Conservation (phyloP, 1,140 invertebrate species). For the Cherax quadricarinatus region DNA sequence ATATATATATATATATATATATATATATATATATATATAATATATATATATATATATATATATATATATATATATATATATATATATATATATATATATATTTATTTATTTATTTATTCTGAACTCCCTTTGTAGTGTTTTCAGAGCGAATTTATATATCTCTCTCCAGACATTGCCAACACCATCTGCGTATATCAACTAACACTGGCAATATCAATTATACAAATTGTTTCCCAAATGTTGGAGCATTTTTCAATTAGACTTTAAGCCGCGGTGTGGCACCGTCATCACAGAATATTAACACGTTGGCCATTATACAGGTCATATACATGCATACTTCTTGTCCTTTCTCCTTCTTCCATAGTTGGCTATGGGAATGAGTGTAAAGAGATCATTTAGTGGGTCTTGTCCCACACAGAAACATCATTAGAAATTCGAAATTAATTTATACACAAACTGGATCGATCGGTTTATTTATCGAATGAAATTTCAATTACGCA, state of each 20-base stretch:
- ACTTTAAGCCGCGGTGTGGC: conserved; percentile 36
- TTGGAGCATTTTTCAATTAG: conserved; percentile 42
- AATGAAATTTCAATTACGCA: not conserved
- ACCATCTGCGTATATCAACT: not conserved
- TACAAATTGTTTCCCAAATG: conserved; percentile 41
- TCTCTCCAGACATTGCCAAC: not conserved
- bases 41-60: too few species aligned
- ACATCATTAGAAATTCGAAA: too few species aligned
- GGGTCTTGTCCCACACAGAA: too few species aligned
- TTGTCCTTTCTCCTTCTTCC: too few species aligned
- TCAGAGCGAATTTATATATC: not conserved
- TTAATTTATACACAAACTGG: too few species aligned
- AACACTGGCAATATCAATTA: conserved; percentile 40
- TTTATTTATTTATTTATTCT: not conserved
- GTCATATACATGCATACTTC: too few species aligned
- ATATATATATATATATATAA: too few species aligned
- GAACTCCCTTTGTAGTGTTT: too few species aligned
- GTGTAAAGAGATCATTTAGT: too few species aligned
- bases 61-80: too few species aligned
- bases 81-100: not conserved
- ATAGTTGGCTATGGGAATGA: too few species aligned
- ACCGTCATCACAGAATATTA: conserved; percentile 30
- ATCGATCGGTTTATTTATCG: not conserved
- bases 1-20: too few species aligned
- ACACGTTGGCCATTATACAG: not conserved